Conservation (phyloP, 2,888 invertebrate genomes). For the Gastracanthus pulcherrimus region DNA sequence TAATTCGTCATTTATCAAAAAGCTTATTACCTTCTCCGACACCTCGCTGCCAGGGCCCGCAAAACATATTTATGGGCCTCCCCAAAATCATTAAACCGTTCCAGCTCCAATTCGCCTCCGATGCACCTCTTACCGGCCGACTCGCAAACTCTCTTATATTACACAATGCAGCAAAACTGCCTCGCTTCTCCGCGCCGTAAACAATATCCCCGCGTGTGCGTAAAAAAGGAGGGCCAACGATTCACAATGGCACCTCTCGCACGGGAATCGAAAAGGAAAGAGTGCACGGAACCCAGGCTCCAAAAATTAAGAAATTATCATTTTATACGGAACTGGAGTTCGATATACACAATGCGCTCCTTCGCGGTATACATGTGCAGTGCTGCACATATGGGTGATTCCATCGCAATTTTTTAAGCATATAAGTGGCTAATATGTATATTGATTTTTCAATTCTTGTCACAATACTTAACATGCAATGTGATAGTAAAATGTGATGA, state of each 20-base stretch:
- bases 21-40: conserved; percentile 14
- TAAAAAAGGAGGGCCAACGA: background rate
- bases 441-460: no score
- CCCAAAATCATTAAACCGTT: conserved; percentile 16
- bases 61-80: conserved; percentile 31
- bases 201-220: background rate
- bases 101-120: conserved; percentile 28
- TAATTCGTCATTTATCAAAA: conserved; percentile 23
- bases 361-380: background rate
- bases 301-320: conserved; percentile 54
- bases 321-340: background rate
- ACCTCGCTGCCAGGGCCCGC: conserved; percentile 7
- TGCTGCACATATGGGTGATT: no score
- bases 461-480: no score
- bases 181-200: background rate
- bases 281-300: background rate
- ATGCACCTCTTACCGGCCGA: background rate
- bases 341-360: background rate
- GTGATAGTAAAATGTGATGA: no score
- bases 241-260: background rate
- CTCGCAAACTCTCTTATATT: background rate
- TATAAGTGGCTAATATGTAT: no score
- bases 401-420: no score
- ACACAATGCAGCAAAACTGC: background rate
- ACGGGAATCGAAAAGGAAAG: no score